A percentile compares a stretch with the other conserved stretches of the same genome.
Conservation (phyloP, 2,888 invertebrate species). For the Opisthograptis luteolata region DNA sequence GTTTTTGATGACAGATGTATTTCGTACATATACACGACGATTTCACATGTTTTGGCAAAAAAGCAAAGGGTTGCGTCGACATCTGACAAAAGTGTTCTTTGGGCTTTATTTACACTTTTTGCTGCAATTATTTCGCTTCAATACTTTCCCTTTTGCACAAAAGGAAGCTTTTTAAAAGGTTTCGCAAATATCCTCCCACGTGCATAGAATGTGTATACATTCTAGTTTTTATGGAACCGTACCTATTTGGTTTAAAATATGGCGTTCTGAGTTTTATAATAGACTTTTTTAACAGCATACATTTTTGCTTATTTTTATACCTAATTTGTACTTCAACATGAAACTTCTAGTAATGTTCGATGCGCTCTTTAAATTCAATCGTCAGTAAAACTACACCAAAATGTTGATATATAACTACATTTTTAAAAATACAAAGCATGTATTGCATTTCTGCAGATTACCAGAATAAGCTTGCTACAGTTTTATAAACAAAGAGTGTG, state of each 20-base stretch:
- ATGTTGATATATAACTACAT: too few species aligned
- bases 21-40: too few species aligned
- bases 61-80: conserved; percentile 58
- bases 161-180: conserved; percentile 67
- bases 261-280: not conserved
- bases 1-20: conserved; percentile 36
- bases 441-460: not conserved
- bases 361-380: too few species aligned
- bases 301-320: too few species aligned
- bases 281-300: too few species aligned
- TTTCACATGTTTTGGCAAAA: conserved; percentile 32
- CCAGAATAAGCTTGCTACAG: conserved; percentile 1
- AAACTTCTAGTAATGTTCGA: too few species aligned
- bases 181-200: conserved; percentile 77
- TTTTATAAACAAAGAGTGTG: conserved; percentile 41
- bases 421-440: too few species aligned
- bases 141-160: conserved; percentile 74
- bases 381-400: too few species aligned
- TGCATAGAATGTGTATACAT: conserved; percentile 43
- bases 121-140: conserved; percentile 64
- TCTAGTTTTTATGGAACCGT: conserved; percentile 12
- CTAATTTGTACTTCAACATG: too few species aligned
- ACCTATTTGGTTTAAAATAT: not conserved
- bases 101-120: conserved; percentile 61
- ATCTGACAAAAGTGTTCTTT: conserved; percentile 63